These are phyloP conservation scores for Lycodopsis pacificus DNA, from an alignment of 2,797 vertebrate genomes.

Conservation along the genomic window DNA sequence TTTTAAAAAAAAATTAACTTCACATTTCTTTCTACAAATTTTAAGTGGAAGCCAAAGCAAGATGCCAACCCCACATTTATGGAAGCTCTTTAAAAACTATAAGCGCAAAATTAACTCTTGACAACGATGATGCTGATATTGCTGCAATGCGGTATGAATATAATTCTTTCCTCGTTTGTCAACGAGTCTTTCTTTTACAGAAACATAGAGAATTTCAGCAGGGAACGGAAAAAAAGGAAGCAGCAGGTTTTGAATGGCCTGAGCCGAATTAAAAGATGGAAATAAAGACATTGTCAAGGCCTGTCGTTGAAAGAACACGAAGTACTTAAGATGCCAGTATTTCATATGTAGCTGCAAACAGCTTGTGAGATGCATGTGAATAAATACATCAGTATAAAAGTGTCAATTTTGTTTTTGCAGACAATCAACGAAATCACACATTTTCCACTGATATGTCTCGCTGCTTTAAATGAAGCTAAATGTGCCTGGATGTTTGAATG, in stretches of 20 bases:
- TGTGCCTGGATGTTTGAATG: neutral
- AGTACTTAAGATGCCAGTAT: neutral
- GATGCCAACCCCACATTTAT: conserved; percentile 6
- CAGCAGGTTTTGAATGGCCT: conserved; percentile 21
- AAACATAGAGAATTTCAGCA: conserved; percentile 10
- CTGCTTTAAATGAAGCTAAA: neutral
- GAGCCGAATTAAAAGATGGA: conserved; percentile 10
- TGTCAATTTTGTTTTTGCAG: neutral
- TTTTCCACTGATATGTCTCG: neutral
- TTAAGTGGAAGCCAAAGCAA: neutral
- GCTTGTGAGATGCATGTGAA: neutral
- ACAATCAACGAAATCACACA: neutral
- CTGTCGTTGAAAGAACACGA: neutral
- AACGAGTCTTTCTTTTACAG: conserved; percentile 19
- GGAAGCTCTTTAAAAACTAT: neutral
- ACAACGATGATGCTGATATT: conserved; percentile 52
- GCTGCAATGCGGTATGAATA: conserved; percentile 85
- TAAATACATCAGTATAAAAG: neutral
- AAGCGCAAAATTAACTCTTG: conserved; percentile 29
- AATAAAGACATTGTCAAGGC: conserved; percentile 14
- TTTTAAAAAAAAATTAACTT: neutral
- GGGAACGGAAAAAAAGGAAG: conserved; percentile 19
- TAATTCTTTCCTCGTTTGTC: conserved; percentile 53
- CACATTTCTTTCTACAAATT: conserved; percentile 1
- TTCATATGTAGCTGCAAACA: neutral